Evolutionary conservation across 2,113 vertebrate genomes (phyloP).

Genomic region (Cyanocitta stelleri): DNA sequence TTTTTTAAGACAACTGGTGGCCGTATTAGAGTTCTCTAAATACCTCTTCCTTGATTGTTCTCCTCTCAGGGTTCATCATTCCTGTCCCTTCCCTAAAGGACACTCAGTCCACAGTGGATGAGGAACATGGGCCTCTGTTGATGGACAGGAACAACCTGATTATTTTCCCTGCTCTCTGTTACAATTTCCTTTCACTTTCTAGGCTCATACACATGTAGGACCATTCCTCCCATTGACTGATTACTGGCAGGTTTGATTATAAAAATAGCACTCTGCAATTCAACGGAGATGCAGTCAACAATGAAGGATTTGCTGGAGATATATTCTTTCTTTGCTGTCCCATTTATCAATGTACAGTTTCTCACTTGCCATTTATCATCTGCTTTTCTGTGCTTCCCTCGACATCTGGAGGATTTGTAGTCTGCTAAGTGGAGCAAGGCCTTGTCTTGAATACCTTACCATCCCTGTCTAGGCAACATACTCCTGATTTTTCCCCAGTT

Average conservation of each 20-base stretch:
- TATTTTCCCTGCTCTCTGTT: background rate
- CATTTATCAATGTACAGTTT: constrained; percentile 63
- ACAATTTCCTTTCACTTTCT: constrained; percentile 26
- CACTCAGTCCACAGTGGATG: background rate
- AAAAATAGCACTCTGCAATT: constrained; percentile 61
- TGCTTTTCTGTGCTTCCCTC: constrained; percentile 54
- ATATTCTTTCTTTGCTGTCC: constrained; percentile 35
- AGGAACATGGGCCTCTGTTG: background rate
- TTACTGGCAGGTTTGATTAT: constrained; percentile 54
- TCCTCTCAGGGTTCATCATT: background rate
- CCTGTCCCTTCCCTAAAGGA: background rate
- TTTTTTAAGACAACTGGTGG: fast-evolving
- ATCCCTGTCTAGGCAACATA: background rate
- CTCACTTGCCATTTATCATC: constrained; percentile 62
- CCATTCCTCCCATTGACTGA: constrained; percentile 22
- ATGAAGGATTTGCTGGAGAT: constrained; percentile 46
- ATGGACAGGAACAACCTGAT: background rate
- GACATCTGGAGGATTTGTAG: constrained; percentile 63
- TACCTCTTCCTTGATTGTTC: background rate
- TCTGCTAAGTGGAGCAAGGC: constrained; percentile 56
- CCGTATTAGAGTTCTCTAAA: background rate
- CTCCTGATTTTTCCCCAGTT: constrained; percentile 36
- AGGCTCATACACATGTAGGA: constrained; percentile 15
- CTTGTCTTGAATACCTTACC: constrained; percentile 52
- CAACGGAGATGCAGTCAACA: constrained; percentile 34